Conservation (phyloP, 2,797 vertebrate genomes). For the Cyprinodon diabolis region DNA sequence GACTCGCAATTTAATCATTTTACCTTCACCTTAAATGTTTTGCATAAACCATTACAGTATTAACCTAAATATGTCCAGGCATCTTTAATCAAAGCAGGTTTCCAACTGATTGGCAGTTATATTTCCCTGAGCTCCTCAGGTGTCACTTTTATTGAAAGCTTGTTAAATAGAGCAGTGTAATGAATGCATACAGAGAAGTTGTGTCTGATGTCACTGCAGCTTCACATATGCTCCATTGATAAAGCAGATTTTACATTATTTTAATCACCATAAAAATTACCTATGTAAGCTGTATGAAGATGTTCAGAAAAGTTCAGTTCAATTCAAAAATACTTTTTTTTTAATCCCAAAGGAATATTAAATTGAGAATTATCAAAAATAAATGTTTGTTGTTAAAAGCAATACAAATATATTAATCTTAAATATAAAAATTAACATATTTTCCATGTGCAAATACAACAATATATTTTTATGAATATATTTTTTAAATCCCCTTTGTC, state of each 20-base stretch:
- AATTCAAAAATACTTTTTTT: too few species aligned
- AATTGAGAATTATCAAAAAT: neutral
- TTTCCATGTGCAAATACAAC: neutral
- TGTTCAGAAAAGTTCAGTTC: neutral
- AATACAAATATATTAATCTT: neutral
- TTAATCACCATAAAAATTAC: neutral
- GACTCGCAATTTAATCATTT: neutral
- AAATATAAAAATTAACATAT: neutral
- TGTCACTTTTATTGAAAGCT: neutral
- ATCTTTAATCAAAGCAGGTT: neutral
- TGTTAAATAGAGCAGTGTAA: neutral
- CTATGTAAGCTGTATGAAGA: neutral
- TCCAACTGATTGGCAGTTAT: neutral
- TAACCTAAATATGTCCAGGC: neutral
- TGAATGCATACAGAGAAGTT: neutral
- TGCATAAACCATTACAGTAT: neutral
- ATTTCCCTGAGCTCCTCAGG: neutral
- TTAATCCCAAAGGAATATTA: too few species aligned
- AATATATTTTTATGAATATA: neutral
- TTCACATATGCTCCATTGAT: neutral
- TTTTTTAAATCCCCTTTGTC: neutral
- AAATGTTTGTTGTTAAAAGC: neutral
- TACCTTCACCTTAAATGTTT: neutral
- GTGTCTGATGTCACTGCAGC: conserved; percentile 4
- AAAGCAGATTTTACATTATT: neutral